Conservation (phyloP, 2,113 vertebrate genomes). For the Cyprinodon brontotheroides region DNA sequence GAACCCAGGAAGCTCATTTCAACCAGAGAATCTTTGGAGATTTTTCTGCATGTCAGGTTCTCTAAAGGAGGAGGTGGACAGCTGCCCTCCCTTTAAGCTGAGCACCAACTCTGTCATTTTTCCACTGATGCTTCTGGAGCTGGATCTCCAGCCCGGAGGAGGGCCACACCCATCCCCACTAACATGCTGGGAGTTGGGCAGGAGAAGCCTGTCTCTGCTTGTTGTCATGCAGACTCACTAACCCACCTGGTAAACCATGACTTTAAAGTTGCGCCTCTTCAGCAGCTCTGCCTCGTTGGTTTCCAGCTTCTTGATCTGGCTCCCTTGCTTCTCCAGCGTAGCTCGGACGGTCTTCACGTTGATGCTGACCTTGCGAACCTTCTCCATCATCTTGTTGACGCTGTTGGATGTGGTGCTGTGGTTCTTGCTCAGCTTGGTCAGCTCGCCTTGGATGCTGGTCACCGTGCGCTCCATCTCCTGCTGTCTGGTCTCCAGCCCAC, state of each 20-base stretch:
- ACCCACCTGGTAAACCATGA: constrained; percentile 98
- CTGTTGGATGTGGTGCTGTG: constrained; percentile 93
- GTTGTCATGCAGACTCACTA: not conserved
- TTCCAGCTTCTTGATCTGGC: constrained; percentile 97
- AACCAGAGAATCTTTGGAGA: too few species aligned
- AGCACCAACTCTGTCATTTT: not conserved
- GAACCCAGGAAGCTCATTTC: too few species aligned
- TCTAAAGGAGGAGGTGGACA: too few species aligned
- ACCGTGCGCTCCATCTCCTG: constrained; percentile 95
- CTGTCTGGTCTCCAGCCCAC: constrained; percentile 90
- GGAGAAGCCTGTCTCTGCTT: not conserved
- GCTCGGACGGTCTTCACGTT: constrained; percentile 94
- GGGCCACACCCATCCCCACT: constrained; percentile 51
- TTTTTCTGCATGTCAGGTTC: too few species aligned
- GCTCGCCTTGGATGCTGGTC: constrained; percentile 90
- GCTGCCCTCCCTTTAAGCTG: too few species aligned
- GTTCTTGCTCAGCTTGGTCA: constrained; percentile 90
- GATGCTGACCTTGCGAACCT: constrained; percentile 96
- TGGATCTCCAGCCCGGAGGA: not conserved
- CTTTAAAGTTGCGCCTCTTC: constrained; percentile 98
- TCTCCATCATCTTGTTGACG: constrained; percentile 95
- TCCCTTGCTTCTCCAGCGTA: constrained; percentile 94
- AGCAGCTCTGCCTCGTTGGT: constrained; percentile 94
- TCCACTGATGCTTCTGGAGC: not conserved
- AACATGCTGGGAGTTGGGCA: not conserved